Base-by-base conservation (phyloP, 35 echinoderm and acorn worm species). In the Apostichopus japonicus region DNA sequence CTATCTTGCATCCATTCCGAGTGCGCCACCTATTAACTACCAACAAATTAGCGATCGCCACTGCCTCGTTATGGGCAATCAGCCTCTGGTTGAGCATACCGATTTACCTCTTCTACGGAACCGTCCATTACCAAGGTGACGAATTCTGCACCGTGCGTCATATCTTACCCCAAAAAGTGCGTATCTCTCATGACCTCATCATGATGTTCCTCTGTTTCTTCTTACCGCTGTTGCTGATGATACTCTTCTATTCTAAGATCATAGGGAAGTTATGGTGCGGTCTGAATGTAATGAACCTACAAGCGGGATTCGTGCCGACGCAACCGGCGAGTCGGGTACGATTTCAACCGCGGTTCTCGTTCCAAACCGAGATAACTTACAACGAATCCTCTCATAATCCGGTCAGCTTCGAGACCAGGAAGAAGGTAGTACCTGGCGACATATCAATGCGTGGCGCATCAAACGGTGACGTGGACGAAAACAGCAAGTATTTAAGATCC, bases 1-100 rank as follows among this genome's bases (percentile, higher is more conserved):
- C 93, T 71, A 99, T 99, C 23, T 59, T 96, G n/a, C 92, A 99
- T 63, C 97, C 97, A n/a, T 93, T 99, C 19, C 77, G 92, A 79
- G 94, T 93, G 14, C 77, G 94, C 19, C 77, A 88, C 73, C 56
- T 99, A 23, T 82, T 95, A 16, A 96, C 97, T 3, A 91, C 86
- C 3, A 88, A 87, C 6, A 81, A 95, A 72, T 77, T 99, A 8
- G 83, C 88, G 17, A 89, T 90, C 16, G 84, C 92, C 9, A 84
- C 95, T 9, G 80, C 56, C 5, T 23, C 83, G 3, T 16, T 99
- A 10, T 99, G 97, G 97, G 53, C 91, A 4, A 11, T 90, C 4
- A 96, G 92, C 15, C 65, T 94, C 11, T 79, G 83, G 8, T 24
- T 99, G 8, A 96, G 95, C 44, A 72, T 70, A 19, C 97, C 93